Conservation (phyloP, 2,888 invertebrate species). For the Griposia aprilina region DNA sequence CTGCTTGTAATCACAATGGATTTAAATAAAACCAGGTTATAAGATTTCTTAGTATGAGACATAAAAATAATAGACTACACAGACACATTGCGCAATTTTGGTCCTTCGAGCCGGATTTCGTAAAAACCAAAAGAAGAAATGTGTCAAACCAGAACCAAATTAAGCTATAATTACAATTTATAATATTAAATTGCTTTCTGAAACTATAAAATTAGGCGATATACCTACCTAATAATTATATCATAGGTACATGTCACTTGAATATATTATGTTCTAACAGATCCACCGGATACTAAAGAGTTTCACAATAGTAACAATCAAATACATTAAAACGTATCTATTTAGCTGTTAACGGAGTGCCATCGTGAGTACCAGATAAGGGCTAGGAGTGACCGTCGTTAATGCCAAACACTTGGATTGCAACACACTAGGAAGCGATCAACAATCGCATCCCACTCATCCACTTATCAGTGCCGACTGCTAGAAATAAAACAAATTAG, state of each 20-base stretch:
- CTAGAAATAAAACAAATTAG: constrained; percentile 35
- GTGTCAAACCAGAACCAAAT: not conserved
- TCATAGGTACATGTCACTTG: not conserved
- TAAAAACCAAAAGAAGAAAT: not conserved
- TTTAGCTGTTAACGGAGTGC: constrained; percentile 38
- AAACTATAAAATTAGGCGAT: not conserved
- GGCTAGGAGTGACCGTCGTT: constrained; percentile 39
- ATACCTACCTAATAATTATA: not conserved
- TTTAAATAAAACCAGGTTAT: not conserved
- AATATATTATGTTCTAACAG: not conserved
- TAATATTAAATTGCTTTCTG: not conserved
- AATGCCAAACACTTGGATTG: constrained; percentile 49
- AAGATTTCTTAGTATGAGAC: not conserved
- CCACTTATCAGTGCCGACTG: constrained; percentile 46
- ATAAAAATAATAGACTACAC: not conserved
- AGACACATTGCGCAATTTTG: not conserved
- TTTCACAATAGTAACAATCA: constrained; percentile 21
- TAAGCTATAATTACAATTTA: not conserved
- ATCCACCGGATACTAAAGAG: not conserved
- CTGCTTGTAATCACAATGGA: not conserved
- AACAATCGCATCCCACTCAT: constrained; percentile 62
- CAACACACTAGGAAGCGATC: constrained; percentile 64
- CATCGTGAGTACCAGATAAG: constrained; percentile 54
- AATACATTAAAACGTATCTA: constrained; percentile 27
- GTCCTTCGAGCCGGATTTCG: constrained; percentile 1